Conservation (phyloP, 2,888 invertebrate genomes). For the Notodonta dromedarius region DNA sequence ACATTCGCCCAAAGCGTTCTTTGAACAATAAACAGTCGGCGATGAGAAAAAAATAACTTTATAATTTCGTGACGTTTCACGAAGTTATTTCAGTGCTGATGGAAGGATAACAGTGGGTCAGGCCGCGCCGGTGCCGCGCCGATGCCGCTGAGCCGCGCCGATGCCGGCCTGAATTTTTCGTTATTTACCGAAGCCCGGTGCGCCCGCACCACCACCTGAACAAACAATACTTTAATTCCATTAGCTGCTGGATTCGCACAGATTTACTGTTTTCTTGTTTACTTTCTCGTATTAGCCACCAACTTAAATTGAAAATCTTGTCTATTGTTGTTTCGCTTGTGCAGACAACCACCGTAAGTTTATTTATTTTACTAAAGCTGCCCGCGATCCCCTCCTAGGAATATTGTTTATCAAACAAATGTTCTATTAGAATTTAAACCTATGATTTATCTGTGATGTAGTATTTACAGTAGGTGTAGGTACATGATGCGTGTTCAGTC, state of each 20-base stretch:
- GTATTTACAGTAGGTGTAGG: too few species aligned
- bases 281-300: slow-evolving; percentile 22
- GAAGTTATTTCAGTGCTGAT: slow-evolving; percentile 42
- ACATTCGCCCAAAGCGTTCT: slow-evolving; percentile 16
- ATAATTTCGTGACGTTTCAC: slow-evolving; percentile 24
- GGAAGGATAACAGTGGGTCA: slow-evolving; percentile 40
- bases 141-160: background rate
- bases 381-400: too few species aligned
- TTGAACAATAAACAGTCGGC: slow-evolving; percentile 25
- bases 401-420: too few species aligned
- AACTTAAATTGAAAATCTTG: slow-evolving; percentile 6
- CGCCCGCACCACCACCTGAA: slow-evolving; percentile 40
- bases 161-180: slow-evolving; percentile 11
- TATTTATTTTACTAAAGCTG: too few species aligned
- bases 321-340: background rate
- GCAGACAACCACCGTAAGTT: background rate
- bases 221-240: slow-evolving; percentile 63
- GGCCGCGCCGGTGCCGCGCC: background rate
- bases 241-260: slow-evolving; percentile 46
- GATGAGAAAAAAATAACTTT: slow-evolving; percentile 23
- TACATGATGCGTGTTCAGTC: too few species aligned
- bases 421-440: too few species aligned
- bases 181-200: slow-evolving; percentile 34
- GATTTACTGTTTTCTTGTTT: slow-evolving; percentile 34
- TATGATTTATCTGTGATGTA: too few species aligned